A percentile compares a stretch with the other conserved stretches of the same genome.
Evolutionary conservation across 2,113 vertebrate species (phyloP).

Genomic region (Mola mola): DNA sequence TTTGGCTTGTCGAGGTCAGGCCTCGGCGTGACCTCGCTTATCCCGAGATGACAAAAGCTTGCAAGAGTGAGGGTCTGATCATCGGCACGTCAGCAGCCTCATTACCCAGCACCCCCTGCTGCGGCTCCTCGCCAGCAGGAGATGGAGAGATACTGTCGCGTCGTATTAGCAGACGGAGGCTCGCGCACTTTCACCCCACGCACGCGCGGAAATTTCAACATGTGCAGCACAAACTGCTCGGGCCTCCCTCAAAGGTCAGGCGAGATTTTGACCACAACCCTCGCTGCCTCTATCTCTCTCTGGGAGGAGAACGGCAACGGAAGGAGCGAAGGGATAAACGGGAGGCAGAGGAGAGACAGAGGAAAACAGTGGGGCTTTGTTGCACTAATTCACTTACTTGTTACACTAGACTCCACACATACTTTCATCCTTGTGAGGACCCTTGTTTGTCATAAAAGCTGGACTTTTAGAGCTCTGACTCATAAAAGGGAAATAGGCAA

Average conservation of each 20-base stretch:
- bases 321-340: not conserved
- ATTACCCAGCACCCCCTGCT: conserved; percentile 73
- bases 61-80: conserved; percentile 39
- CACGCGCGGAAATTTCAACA: not conserved
- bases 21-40: conserved; percentile 60
- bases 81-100: conserved; percentile 62
- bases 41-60: conserved; percentile 43
- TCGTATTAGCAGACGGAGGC: conserved; percentile 10
- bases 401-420: no score
- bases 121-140: conserved; percentile 11
- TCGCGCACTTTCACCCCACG: not conserved
- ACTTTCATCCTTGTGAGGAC: no score
- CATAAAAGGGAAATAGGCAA: no score
- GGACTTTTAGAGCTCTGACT: no score
- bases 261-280: conserved; percentile 26
- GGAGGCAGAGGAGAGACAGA: not conserved
- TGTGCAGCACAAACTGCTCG: not conserved
- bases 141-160: conserved; percentile 27
- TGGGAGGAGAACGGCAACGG: not conserved
- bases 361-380: conserved; percentile 33
- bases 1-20: conserved; percentile 26
- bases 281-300: conserved; percentile 5
- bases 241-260: conserved; percentile 11
- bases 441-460: no score
- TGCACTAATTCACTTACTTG: not conserved